Evolutionary conservation across 2,797 vertebrate genomes (phyloP).

Genomic region (Bucorvus abyssinicus): DNA sequence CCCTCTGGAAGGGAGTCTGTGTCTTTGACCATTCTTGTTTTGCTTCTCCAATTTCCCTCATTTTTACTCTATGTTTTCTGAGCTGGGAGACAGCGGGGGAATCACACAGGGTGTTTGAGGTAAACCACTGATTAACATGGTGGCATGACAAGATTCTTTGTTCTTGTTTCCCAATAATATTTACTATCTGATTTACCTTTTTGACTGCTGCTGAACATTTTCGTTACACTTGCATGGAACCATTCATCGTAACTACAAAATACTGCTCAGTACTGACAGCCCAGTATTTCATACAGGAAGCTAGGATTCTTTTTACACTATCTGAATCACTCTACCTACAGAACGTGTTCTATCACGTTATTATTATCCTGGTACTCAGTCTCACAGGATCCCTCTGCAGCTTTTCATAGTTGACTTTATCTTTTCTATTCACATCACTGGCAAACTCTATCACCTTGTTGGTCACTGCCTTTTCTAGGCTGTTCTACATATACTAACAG

Average conservation of each 20-base stretch:
- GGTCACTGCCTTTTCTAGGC: not conserved
- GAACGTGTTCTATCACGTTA: fast-evolving
- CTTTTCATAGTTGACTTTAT: not conserved
- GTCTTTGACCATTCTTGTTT: not conserved
- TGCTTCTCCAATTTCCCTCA: not conserved
- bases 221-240: not conserved
- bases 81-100: not conserved
- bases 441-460: not conserved
- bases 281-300: not conserved
- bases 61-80: not conserved
- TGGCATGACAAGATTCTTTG: not conserved
- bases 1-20: not conserved
- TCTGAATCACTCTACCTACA: not conserved
- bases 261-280: not conserved
- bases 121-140: not conserved
- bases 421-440: not conserved
- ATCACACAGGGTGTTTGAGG: not conserved
- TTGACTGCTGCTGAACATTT: not conserved
- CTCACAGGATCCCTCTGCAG: not conserved
- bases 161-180: not conserved
- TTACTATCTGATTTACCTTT: not conserved
- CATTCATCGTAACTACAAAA: not conserved
- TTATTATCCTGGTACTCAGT: not conserved
- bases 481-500: not conserved
- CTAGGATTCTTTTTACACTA: not conserved